Percentiles rank a stretch among this genome's conserved stretches.
phyloP scores from a whole-genome alignment of 2,113 vertebrate species.

The Poeciliopsis retropinna region DNA sequence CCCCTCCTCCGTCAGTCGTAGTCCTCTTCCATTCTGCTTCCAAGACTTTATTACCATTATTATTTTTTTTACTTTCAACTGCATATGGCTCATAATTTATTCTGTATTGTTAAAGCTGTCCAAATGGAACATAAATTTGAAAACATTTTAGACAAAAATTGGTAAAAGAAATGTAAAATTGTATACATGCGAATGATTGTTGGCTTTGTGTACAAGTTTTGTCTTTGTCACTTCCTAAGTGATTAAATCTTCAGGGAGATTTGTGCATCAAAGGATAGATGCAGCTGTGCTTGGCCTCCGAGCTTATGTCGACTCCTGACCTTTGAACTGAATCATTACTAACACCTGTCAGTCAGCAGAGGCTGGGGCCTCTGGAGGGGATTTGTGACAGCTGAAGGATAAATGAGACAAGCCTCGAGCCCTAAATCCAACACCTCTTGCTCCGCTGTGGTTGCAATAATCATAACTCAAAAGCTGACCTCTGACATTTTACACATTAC shows the following conservation, averaged over 20 bases:
- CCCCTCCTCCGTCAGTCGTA: constrained; percentile 31
- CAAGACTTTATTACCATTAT: neutral
- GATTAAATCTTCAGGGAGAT: constrained; percentile 36
- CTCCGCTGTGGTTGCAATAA: constrained; percentile 62
- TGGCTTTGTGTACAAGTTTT: constrained; percentile 12
- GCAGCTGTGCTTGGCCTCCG: constrained; percentile 69
- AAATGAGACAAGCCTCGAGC: constrained; percentile 65
- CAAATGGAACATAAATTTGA: neutral
- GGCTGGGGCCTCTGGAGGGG: constrained; percentile 48
- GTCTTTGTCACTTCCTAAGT: constrained; percentile 30
- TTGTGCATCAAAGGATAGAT: constrained; percentile 39
- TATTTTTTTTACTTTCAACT: too few species aligned
- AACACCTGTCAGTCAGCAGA: constrained; percentile 76
- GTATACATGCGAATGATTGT: constrained; percentile 25
- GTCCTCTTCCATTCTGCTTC: constrained; percentile 29
- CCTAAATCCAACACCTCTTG: constrained; percentile 53
- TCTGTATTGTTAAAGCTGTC: neutral
- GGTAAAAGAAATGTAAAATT: constrained; percentile 3
- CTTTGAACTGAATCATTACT: constrained; percentile 72
- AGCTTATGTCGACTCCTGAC: constrained; percentile 64
- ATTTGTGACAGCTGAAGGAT: constrained; percentile 74
- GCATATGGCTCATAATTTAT: neutral
- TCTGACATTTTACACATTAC: constrained; percentile 60
- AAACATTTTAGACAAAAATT: neutral
- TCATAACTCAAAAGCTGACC: constrained; percentile 74